A percentile compares a stretch with the other conserved stretches of the same genome.
These are phyloP conservation scores for Sminthurides aquaticus DNA, from an alignment of 2,888 invertebrate species.

Conservation along the genomic window DNA sequence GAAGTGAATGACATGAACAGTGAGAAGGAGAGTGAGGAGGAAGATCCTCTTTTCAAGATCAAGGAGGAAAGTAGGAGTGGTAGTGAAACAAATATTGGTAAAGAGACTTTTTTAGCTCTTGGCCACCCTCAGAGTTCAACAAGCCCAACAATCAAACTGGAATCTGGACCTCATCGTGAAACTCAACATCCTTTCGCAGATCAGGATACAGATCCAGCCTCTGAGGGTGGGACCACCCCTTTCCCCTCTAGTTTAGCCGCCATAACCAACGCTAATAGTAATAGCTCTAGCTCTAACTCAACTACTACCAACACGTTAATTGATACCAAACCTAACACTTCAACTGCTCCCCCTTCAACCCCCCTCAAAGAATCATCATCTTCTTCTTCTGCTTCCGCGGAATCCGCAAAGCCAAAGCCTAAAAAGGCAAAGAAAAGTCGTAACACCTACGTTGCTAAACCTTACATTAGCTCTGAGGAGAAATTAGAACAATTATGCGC, in stretches of 20 bases:
- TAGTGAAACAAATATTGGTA: conserved; percentile 25
- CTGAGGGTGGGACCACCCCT: conserved; percentile 32
- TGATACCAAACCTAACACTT: conserved; percentile 22
- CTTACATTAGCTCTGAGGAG: conserved; percentile 15
- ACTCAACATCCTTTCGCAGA: conserved; percentile 1
- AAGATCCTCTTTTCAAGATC: too few relatives aligned
- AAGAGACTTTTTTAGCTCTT: conserved; percentile 36
- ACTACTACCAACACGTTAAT: conserved; percentile 9
- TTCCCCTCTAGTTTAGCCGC: background rate
- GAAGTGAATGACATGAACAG: background rate
- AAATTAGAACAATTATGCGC: conserved; percentile 19
- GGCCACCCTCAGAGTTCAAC: conserved; percentile 40
- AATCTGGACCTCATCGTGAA: conserved; percentile 3
- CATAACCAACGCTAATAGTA: background rate
- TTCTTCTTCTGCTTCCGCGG: background rate
- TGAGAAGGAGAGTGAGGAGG: too few relatives aligned
- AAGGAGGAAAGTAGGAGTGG: background rate
- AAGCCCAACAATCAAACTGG: conserved; percentile 6
- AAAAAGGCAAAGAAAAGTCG: conserved; percentile 2
- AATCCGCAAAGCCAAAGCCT: background rate
- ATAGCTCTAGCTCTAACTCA: conserved; percentile 1
- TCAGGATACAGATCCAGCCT: conserved; percentile 19
- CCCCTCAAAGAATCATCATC: background rate
- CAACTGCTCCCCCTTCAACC: conserved; percentile 8
- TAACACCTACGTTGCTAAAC: background rate